phyloP scores from a whole-genome alignment of 2,888 invertebrate species.

The Drosophila buzzatii region DNA sequence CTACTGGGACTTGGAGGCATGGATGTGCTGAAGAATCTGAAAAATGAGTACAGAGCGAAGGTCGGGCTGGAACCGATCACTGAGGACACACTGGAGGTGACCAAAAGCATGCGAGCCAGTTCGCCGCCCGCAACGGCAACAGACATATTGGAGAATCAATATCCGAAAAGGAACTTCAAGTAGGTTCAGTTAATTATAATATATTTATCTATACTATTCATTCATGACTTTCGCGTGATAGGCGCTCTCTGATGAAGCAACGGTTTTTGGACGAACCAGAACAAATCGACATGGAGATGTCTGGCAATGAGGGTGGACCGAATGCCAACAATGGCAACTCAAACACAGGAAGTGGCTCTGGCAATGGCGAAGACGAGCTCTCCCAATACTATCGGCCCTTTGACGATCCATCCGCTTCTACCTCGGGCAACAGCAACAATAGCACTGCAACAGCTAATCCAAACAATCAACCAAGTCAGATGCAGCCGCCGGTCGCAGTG shows the following conservation, averaged over 20 bases:
- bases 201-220: neutral
- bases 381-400: constrained; percentile 84
- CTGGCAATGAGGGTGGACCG: constrained; percentile 84
- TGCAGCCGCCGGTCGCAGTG: constrained; percentile 64
- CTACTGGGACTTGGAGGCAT: constrained; percentile 97
- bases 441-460: constrained; percentile 76
- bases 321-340: constrained; percentile 67
- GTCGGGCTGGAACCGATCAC: constrained; percentile 91
- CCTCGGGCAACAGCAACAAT: constrained; percentile 61
- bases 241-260: constrained; percentile 93
- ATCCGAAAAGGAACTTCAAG: constrained; percentile 91
- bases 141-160: constrained; percentile 94
- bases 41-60: constrained; percentile 89
- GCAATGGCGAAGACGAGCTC: constrained; percentile 86
- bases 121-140: constrained; percentile 97
- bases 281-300: constrained; percentile 90
- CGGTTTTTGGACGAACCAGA: constrained; percentile 94
- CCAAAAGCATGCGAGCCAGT: constrained; percentile 96
- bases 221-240: constrained; percentile 15
- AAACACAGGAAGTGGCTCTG: constrained; percentile 45
- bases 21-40: constrained; percentile 91
- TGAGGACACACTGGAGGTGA: constrained; percentile 98
- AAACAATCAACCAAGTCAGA: constrained; percentile 78
- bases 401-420: constrained; percentile 84
- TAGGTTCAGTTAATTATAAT: constrained; percentile 84